Evolutionary conservation across 2,888 invertebrate genomes (phyloP).

Genomic region (Mythimna impura): DNA sequence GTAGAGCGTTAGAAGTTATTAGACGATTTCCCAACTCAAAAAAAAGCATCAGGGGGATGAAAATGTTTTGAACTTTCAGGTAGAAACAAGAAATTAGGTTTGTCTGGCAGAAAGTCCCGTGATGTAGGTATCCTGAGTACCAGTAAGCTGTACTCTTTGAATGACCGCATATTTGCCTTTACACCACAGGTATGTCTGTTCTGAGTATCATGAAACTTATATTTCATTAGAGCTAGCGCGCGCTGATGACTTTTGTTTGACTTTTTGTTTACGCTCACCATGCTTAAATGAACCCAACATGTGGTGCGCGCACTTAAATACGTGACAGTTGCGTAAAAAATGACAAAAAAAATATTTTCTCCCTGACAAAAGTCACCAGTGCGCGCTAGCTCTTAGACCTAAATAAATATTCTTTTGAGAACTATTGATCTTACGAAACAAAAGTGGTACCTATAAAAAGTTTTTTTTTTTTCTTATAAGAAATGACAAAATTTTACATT

Average conservation of each 20-base stretch:
- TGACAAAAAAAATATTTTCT: no score
- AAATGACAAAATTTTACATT: constrained; percentile 34
- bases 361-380: no score
- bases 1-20: background rate
- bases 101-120: constrained; percentile 98
- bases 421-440: background rate
- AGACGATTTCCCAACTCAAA: no score
- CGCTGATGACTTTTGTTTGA: no score
- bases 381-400: background rate
- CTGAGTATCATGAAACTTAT: background rate
- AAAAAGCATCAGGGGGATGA: no score
- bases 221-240: background rate
- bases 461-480: constrained; percentile 24
- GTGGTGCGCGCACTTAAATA: no score
- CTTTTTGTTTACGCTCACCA: no score
- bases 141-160: constrained; percentile 98
- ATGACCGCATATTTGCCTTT: constrained; percentile 99
- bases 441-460: background rate
- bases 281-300: no score
- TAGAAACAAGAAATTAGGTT: constrained; percentile 96
- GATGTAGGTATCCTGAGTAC: constrained; percentile 99
- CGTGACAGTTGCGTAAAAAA: no score
- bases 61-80: constrained; percentile 89
- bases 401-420: background rate
- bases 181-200: constrained; percentile 95